phyloP scores from a whole-genome alignment of 2,888 invertebrate species.

The Cactoblastis cactorum region DNA sequence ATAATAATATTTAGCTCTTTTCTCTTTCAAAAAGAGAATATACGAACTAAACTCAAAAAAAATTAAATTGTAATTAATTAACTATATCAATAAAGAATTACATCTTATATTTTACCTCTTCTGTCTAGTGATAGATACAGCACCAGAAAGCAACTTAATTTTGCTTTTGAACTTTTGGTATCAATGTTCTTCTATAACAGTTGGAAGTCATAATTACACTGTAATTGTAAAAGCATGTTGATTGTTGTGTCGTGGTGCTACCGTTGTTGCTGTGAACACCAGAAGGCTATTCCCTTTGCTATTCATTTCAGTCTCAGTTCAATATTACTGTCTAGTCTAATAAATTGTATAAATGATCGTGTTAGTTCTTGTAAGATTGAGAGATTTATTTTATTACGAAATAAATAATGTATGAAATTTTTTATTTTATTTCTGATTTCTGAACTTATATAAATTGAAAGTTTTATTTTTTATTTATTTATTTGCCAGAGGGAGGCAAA shows the following conservation, averaged over 20 bases:
- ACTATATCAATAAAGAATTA: not conserved
- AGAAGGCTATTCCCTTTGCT: constrained; percentile 13
- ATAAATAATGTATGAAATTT: constrained; percentile 23
- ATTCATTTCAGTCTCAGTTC: constrained; percentile 49
- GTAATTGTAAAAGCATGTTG: constrained; percentile 2
- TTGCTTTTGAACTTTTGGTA: not conserved
- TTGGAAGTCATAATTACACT: not conserved
- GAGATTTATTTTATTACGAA: constrained; percentile 37
- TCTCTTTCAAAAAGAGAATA: not conserved
- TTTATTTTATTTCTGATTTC: constrained; percentile 14
- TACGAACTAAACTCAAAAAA: not conserved
- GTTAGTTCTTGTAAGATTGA: constrained; percentile 40
- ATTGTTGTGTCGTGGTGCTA: constrained; percentile 60
- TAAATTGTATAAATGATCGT: constrained; percentile 54
- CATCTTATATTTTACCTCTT: not conserved
- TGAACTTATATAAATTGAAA: too few relatives aligned
- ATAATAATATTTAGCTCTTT: not conserved
- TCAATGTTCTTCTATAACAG: not conserved
- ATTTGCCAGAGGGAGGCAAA: too few relatives aligned
- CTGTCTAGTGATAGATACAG: not conserved
- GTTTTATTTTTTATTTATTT: too few relatives aligned
- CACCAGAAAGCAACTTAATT: not conserved
- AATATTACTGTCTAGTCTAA: constrained; percentile 72
- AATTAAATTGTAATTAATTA: not conserved
- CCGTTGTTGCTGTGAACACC: constrained; percentile 23